Conservation (phyloP, 2,113 vertebrate species). For the Scolopax mira region DNA sequence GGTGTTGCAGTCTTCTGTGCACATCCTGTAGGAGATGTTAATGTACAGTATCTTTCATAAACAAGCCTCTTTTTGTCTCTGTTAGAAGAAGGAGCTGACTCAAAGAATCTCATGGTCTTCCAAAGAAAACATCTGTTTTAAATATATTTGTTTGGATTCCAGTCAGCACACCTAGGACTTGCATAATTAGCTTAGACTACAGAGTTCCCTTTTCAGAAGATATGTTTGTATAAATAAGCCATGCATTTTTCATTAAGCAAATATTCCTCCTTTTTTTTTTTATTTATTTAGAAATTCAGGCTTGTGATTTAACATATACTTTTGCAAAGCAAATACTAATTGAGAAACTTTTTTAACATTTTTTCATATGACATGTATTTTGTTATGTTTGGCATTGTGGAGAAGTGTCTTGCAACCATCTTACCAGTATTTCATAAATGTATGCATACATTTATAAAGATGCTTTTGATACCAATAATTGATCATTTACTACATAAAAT, state of each 20-base stretch:
- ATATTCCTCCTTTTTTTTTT: neutral
- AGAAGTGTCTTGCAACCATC: neutral
- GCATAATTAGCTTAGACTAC: constrained; percentile 74
- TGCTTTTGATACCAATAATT: neutral
- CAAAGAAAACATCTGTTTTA: constrained; percentile 77
- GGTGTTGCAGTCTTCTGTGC: neutral
- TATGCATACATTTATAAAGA: neutral
- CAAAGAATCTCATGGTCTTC: constrained; percentile 56
- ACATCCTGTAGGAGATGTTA: constrained; percentile 9
- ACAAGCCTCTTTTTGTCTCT: constrained; percentile 41
- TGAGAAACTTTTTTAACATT: neutral
- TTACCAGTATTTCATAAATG: neutral
- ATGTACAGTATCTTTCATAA: neutral
- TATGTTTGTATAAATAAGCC: constrained; percentile 69
- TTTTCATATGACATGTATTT: neutral
- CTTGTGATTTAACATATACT: constrained; percentile 13
- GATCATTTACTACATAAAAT: neutral
- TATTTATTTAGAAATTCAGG: neutral
- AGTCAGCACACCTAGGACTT: constrained; percentile 57
- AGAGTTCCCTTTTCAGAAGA: constrained; percentile 73
- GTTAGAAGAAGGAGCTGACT: constrained; percentile 59
- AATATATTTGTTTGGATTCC: constrained; percentile 75
- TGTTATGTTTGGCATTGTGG: neutral
- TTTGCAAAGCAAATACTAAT: constrained; percentile 25
- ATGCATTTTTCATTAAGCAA: constrained; percentile 70